A percentile compares a stretch with the other conserved stretches of the same genome.
Evolutionary conservation across 1,140 invertebrate species (phyloP).

Genomic region (Heliothis subflexa): DNA sequence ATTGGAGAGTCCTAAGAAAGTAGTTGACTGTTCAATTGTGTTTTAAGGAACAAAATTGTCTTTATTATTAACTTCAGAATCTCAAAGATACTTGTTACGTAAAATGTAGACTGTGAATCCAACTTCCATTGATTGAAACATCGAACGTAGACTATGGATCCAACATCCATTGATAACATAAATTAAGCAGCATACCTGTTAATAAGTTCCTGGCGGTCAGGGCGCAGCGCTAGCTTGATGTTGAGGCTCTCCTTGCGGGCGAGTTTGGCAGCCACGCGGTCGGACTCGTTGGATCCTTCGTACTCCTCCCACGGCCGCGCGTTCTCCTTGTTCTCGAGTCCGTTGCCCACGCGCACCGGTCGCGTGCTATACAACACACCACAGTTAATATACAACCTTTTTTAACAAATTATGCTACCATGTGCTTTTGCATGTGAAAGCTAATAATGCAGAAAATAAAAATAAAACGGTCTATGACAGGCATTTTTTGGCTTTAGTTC

Average conservation of each 20-base stretch:
- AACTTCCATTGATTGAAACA: no score
- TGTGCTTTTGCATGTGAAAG: constrained; percentile 32
- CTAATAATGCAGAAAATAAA: constrained; percentile 43
- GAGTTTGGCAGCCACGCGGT: constrained; percentile 94
- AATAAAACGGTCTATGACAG: constrained; percentile 18
- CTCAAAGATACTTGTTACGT: no score
- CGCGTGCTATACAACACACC: constrained; percentile 87
- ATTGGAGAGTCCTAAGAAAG: no score
- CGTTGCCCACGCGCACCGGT: constrained; percentile 92
- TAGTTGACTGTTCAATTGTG: no score
- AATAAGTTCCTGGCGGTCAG: constrained; percentile 97
- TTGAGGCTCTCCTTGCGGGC: constrained; percentile 98
- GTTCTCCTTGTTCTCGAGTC: constrained; percentile 94
- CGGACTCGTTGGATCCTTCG: constrained; percentile 86
- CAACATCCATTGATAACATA: no score
- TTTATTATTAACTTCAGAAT: no score
- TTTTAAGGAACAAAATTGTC: no score
- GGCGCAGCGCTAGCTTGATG: constrained; percentile 96
- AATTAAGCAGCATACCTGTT: constrained; percentile 86
- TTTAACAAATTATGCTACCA: not conserved
- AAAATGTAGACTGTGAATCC: no score
- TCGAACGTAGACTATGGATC: no score
- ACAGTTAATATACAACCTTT: not conserved
- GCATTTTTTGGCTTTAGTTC: not conserved
- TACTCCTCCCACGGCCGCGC: constrained; percentile 93